These are phyloP conservation scores for Saxidomus purpurata DNA, from an alignment of 1,140 invertebrate genomes.

Conservation along the genomic window DNA sequence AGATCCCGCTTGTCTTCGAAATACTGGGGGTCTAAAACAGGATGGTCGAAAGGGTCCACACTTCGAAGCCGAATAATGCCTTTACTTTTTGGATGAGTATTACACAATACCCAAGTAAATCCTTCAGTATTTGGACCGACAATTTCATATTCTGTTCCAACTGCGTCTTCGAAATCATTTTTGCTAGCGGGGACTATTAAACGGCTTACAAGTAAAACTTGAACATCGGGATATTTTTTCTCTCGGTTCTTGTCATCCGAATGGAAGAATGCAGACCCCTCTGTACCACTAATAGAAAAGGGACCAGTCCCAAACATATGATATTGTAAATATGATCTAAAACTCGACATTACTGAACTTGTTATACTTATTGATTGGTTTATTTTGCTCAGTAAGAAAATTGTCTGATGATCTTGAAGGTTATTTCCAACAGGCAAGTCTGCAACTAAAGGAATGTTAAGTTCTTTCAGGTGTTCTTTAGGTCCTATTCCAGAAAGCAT, in stretches of 20 bases:
- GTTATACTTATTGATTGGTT: constrained; percentile 64
- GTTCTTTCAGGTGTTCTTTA: constrained; percentile 69
- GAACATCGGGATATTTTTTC: constrained; percentile 37
- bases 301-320: constrained; percentile 72
- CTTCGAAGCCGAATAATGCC: constrained; percentile 79
- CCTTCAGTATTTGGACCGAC: background rate
- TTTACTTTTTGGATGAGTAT: constrained; percentile 72
- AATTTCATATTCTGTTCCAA: background rate
- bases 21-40: constrained; percentile 92
- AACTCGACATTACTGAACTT: constrained; percentile 42
- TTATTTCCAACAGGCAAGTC: constrained; percentile 95
- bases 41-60: constrained; percentile 92
- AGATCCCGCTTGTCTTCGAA: constrained; percentile 70
- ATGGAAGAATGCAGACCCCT: background rate
- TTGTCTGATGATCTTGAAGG: constrained; percentile 90
- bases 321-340: constrained; percentile 70
- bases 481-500: constrained; percentile 97
- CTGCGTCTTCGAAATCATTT: constrained; percentile 1
- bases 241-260: constrained; percentile 7
- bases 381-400: constrained; percentile 60
- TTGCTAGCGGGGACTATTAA: background rate
- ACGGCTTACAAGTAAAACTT: constrained; percentile 4
- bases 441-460: constrained; percentile 75
- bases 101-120: background rate
- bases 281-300: background rate